These are phyloP conservation scores for Zygothrica quintamaculata DNA, from an alignment of 2,888 invertebrate species.

Conservation along the genomic window DNA sequence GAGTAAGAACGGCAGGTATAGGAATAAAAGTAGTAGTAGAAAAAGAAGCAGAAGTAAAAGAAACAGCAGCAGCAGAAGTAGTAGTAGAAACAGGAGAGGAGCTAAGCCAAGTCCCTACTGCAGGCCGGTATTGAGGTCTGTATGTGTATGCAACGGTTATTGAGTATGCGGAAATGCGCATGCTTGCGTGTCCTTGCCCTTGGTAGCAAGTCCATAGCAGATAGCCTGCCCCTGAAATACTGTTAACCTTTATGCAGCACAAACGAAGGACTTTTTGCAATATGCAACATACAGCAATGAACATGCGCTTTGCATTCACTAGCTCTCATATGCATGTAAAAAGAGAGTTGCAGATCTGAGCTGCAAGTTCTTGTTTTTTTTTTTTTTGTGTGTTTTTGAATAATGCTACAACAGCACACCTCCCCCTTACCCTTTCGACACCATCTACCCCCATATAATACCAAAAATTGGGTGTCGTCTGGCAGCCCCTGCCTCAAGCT, in stretches of 20 bases:
- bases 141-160: constrained; percentile 35
- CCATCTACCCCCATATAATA: too few species aligned
- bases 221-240: constrained; percentile 54
- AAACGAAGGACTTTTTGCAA: constrained; percentile 46
- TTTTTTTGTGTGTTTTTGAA: too few species aligned
- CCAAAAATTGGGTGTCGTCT: constrained; percentile 67
- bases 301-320: constrained; percentile 65
- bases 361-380: constrained; percentile 26
- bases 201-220: constrained; percentile 68
- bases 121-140: constrained; percentile 25
- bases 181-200: constrained; percentile 84
- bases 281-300: constrained; percentile 53
- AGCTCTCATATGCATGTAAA: constrained; percentile 14
- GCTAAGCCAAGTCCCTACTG: constrained; percentile 39
- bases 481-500: constrained; percentile 59
- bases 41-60: too few species aligned
- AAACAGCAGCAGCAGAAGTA: constrained; percentile 11
- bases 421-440: too few species aligned
- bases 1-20: constrained; percentile 3
- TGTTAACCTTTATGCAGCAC: constrained; percentile 74
- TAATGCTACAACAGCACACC: constrained; percentile 20
- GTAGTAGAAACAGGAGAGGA: background rate
- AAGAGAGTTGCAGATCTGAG: constrained; percentile 25
- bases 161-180: constrained; percentile 80
- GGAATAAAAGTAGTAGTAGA: background rate